phyloP scores from a whole-genome alignment of 2,113 vertebrate species.

The Alethe castanea region DNA sequence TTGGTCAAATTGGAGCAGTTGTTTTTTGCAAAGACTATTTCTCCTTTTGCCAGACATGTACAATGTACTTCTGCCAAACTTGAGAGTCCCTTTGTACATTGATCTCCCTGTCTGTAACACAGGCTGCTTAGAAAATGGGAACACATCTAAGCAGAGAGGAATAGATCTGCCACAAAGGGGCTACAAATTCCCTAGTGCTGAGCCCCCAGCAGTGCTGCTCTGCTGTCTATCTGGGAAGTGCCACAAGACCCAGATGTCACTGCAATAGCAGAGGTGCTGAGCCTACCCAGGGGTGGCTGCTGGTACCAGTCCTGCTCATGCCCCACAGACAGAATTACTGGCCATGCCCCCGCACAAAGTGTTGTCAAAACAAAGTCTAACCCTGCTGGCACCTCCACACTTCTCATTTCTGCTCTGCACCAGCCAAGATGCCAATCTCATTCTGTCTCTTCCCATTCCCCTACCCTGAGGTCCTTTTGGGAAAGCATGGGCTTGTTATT shows the following conservation, averaged over 20 bases:
- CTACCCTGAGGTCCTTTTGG: neutral
- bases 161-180: neutral
- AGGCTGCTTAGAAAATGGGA: neutral
- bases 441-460: neutral
- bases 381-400: neutral
- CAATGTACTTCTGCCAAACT: neutral
- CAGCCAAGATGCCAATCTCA: neutral
- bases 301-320: neutral
- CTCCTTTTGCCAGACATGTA: neutral
- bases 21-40: neutral
- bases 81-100: neutral
- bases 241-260: neutral
- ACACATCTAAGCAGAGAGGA: neutral
- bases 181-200: neutral
- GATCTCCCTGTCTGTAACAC: neutral
- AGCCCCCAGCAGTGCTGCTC: neutral
- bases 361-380: neutral
- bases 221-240: neutral
- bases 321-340: fast-evolving
- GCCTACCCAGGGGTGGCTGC: neutral
- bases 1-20: neutral
- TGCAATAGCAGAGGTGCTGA: neutral
- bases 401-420: neutral
- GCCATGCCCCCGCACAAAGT: neutral
- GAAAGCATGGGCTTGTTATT: neutral